These are phyloP conservation scores for Alethe castanea DNA, from an alignment of 2,113 vertebrate species.

Conservation along the genomic window DNA sequence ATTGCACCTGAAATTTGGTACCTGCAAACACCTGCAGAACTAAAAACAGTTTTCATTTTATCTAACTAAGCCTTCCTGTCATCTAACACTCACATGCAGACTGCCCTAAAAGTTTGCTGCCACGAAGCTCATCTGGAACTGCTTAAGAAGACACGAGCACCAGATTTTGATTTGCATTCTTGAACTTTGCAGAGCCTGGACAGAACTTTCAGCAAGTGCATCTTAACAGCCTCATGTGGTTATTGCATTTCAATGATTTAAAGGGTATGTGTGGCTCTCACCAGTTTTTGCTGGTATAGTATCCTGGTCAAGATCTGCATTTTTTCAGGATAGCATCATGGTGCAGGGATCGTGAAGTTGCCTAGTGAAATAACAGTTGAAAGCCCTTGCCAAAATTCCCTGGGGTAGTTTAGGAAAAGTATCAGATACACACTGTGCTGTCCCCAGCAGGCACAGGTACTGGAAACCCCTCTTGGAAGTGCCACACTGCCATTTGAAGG, in stretches of 20 bases:
- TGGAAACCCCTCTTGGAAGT: neutral
- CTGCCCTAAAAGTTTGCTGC: neutral
- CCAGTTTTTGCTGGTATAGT: neutral
- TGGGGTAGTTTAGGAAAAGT: neutral
- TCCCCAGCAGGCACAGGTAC: neutral
- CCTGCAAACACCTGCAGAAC: conserved; percentile 5
- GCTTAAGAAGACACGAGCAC: neutral
- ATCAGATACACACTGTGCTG: conserved; percentile 25
- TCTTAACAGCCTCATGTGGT: neutral
- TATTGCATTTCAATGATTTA: neutral
- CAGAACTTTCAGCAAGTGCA: neutral
- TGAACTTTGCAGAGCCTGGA: neutral
- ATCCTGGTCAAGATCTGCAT: neutral
- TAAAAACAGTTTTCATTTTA: neutral
- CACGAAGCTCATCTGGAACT: neutral
- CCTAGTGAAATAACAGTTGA: neutral
- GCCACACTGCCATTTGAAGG: neutral
- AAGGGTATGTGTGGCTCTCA: neutral
- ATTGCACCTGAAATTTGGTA: neutral
- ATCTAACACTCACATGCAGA: neutral
- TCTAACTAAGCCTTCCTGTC: neutral
- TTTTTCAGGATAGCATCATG: fast-evolving
- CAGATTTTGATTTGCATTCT: neutral
- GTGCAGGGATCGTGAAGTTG: neutral
- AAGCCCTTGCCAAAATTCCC: neutral